phyloP scores from a whole-genome alignment of 2,797 vertebrate species.

The Triplophysa yarkandensis region DNA sequence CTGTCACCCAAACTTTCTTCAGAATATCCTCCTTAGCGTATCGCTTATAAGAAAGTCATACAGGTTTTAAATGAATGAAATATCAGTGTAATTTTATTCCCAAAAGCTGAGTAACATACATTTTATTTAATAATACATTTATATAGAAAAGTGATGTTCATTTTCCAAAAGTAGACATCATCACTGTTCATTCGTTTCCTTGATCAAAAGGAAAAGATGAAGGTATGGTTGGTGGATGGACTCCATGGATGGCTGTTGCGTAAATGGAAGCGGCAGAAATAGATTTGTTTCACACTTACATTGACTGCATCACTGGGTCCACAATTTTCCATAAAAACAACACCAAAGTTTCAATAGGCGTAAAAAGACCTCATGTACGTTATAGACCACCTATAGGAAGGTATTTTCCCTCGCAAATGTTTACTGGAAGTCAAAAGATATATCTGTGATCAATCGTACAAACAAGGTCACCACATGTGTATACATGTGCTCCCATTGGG shows the following conservation, averaged over 20 bases:
- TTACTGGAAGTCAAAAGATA: slow-evolving; percentile 17
- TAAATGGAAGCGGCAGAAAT: background rate
- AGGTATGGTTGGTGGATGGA: background rate
- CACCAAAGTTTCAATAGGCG: background rate
- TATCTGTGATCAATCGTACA: slow-evolving; percentile 43
- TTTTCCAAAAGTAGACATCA: too few species aligned
- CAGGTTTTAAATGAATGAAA: too few species aligned
- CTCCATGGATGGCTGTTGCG: background rate
- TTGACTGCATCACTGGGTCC: background rate
- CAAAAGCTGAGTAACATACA: too few species aligned
- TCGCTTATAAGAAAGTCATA: too few species aligned
- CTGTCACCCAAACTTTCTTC: too few species aligned
- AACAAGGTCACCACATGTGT: slow-evolving; percentile 51
- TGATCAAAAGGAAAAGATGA: background rate
- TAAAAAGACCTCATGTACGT: background rate
- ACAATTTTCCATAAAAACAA: background rate
- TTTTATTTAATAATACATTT: too few species aligned
- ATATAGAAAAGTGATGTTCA: too few species aligned
- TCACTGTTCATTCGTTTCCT: too few species aligned
- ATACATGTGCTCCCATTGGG: slow-evolving; percentile 23
- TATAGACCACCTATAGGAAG: slow-evolving; percentile 38
- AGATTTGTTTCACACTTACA: background rate
- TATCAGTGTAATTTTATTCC: too few species aligned
- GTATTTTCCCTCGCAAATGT: slow-evolving; percentile 30
- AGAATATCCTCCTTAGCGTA: too few species aligned